Evolutionary conservation across 2,113 vertebrate species (phyloP), one percentile per base, ranked within the genome.

Genomic region (Alosa alosa): DNA sequence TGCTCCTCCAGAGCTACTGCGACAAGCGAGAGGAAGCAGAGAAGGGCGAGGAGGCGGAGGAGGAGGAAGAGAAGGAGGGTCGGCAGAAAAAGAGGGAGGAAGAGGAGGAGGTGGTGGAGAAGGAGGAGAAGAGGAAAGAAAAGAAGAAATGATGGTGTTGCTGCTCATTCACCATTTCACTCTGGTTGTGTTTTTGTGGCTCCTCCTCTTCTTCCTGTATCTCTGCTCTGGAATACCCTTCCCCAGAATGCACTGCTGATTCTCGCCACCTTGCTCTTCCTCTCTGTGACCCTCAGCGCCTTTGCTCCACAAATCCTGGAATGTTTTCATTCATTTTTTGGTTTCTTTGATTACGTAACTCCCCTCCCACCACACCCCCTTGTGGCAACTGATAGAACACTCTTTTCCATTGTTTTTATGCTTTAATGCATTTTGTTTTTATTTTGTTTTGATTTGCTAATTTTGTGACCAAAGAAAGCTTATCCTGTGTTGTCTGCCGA

Each of bases 391-490:
- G 82, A 86, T 22, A 60, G 49, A 89, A 88, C 90, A 89, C 31
- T 84, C 92, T 93, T 90, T 88, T 9, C 64, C 57, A 36, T 39
- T 22, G 83, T 89, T 87, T 84, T 86, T 86, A 87, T 86, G 86
- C 83, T 91, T 88, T 75, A 82, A 87, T 84, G 9, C 86, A 75
- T 64, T 87, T 22, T 47, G 91, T 91, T 83, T 86, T 86, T 2
- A 44, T 25, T 86, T 82, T 90, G 89, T 88, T 92, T 94, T 93
- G 84, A 84, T 94, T 92, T 95, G 93, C 94, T 95, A 91, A 96
- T 95, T 93, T 95, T 95, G 97, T 98, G 97, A 99, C 98, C 97
- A 98, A 99, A 99, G 97, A 98, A 94, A 92, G 94, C 94, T 90
- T 92, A 93, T 92, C 93, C 92, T 93, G 91, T 87, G 45, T 89